Conservation (phyloP, 1,140 invertebrate genomes). For the Hypsibius dujardini region DNA sequence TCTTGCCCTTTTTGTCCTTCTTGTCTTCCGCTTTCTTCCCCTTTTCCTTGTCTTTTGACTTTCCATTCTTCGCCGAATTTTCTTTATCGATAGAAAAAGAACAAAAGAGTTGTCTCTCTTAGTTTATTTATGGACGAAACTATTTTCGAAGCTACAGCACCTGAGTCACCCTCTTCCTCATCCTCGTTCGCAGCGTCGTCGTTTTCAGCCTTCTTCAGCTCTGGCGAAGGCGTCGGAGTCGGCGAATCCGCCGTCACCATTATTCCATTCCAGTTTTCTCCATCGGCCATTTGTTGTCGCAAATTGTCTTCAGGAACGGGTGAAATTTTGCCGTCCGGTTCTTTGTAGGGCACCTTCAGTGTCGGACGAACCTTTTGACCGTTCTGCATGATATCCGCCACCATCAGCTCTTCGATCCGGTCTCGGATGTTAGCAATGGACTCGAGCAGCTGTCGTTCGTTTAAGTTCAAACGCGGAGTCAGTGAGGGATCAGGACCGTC, state of each 20-base stretch:
- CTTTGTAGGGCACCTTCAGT: not conserved
- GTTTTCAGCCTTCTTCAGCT: slow-evolving; percentile 3
- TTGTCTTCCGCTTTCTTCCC: no score
- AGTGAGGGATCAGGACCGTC: slow-evolving; percentile 4
- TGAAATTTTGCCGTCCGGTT: not conserved
- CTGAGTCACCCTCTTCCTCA: not conserved
- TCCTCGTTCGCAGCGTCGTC: not conserved
- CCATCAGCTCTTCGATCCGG: not conserved
- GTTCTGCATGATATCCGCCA: not conserved
- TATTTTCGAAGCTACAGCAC: no score
- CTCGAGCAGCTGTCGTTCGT: not conserved
- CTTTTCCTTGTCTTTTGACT: no score
- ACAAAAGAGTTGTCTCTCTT: no score
- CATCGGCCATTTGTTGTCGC: not conserved
- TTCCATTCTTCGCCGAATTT: no score
- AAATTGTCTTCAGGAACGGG: not conserved
- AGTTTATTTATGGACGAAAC: no score
- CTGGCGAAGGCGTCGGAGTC: not conserved
- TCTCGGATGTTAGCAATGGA: not conserved
- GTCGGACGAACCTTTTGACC: not conserved
- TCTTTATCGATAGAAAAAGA: no score
- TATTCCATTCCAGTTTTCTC: no score
- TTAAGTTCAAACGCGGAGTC: not conserved
- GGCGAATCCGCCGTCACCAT: no score
- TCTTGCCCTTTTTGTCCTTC: no score